Evolutionary conservation across 2,113 vertebrate species (phyloP).

Genomic region (Coptodon rendalli): DNA sequence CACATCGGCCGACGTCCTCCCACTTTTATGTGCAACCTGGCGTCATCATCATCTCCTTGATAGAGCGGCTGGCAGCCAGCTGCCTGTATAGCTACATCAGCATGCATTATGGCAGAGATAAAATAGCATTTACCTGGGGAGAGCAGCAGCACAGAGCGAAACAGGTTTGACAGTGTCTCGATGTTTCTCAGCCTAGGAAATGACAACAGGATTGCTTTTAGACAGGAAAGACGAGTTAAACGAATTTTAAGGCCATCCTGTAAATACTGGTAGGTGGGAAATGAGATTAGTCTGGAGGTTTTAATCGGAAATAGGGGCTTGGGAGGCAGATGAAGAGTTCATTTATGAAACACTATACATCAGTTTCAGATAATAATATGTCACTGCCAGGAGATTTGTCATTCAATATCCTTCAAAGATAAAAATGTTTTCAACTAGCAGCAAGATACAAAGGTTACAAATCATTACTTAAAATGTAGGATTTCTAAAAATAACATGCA

Average conservation of each 20-base stretch:
- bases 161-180: conserved; percentile 84
- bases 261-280: conserved; percentile 13
- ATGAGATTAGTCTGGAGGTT: conserved; percentile 42
- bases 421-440: neutral
- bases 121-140: conserved; percentile 72
- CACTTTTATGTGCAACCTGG: conserved; percentile 51
- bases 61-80: conserved; percentile 48
- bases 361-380: neutral
- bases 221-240: conserved; percentile 8
- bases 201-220: conserved; percentile 26
- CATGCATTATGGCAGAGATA: conserved; percentile 58
- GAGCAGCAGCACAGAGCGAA: conserved; percentile 81
- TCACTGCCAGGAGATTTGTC: neutral
- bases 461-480: neutral
- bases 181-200: conserved; percentile 80
- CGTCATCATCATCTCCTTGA: conserved; percentile 39
- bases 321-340: neutral
- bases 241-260: neutral
- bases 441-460: neutral
- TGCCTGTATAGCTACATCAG: conserved; percentile 43
- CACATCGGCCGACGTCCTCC: neutral
- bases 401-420: neutral
- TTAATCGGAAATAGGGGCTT: conserved; percentile 27
- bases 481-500: neutral
- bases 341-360: conserved; percentile 25